A percentile compares a stretch with the other conserved stretches of the same genome.
phyloP scores from a whole-genome alignment of 2,113 vertebrate species.

The Cyprinodon brontotheroides region DNA sequence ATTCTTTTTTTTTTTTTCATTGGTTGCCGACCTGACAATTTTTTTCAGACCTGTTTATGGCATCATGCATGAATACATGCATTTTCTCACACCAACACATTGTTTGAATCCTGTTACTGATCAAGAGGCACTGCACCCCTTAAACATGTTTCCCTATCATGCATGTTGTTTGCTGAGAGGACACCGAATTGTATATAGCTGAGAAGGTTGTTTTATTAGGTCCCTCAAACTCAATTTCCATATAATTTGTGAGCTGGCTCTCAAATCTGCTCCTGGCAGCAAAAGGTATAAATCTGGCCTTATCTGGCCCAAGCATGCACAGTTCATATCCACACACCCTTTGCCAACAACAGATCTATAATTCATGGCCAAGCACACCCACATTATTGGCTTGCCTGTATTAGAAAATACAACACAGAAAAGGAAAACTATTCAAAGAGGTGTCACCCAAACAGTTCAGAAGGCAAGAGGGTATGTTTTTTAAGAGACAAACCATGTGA shows the following conservation, averaged over 20 bases:
- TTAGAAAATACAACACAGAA: conserved; percentile 76
- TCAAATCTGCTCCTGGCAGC: conserved; percentile 75
- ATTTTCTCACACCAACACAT: conserved; percentile 17
- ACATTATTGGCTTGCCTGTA: conserved; percentile 74
- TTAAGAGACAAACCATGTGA: conserved; percentile 47
- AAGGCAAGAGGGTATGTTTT: conserved; percentile 57
- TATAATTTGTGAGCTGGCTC: conserved; percentile 81
- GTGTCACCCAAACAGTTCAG: conserved; percentile 72
- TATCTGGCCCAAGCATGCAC: conserved; percentile 82
- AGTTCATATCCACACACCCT: conserved; percentile 80
- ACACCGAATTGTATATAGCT: conserved; percentile 49
- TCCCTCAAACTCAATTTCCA: conserved; percentile 81
- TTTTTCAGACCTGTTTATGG: conserved; percentile 20
- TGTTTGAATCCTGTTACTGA: conserved; percentile 32
- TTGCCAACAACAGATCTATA: conserved; percentile 83
- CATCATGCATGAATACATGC: not conserved
- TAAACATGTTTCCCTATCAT: conserved; percentile 46
- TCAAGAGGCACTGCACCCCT: conserved; percentile 31
- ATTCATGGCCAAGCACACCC: conserved; percentile 81
- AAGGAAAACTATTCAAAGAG: conserved; percentile 62
- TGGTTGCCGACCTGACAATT: not conserved
- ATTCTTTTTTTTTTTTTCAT: no score
- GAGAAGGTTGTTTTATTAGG: conserved; percentile 78
- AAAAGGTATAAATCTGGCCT: conserved; percentile 84
- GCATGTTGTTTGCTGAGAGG: conserved; percentile 63